These are phyloP conservation scores for Cydia splendana DNA, from an alignment of 1,140 invertebrate species.

Conservation along the genomic window DNA sequence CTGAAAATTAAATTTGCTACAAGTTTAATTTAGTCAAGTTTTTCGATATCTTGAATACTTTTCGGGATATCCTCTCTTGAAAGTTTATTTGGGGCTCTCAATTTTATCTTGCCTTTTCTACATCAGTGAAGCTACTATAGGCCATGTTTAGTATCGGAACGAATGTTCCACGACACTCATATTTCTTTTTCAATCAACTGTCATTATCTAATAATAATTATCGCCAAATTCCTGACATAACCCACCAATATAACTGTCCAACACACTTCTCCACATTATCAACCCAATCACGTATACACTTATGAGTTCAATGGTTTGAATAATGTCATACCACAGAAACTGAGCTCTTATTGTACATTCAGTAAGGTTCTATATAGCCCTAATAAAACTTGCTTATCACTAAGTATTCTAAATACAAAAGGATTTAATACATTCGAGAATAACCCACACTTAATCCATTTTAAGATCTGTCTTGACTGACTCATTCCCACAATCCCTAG, in stretches of 20 bases:
- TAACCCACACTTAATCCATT: background rate
- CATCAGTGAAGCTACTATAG: too few relatives aligned
- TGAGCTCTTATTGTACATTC: background rate
- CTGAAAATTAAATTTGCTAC: too few relatives aligned
- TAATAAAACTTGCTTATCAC: background rate
- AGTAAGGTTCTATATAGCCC: background rate
- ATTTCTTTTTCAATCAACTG: too few relatives aligned
- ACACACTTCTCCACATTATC: conserved; percentile 48
- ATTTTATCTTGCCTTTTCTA: too few relatives aligned
- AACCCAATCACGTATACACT: conserved; percentile 61
- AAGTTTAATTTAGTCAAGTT: too few relatives aligned
- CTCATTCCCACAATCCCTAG: background rate
- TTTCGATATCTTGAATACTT: too few relatives aligned
- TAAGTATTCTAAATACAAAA: background rate
- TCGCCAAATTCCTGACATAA: background rate
- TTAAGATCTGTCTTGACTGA: background rate
- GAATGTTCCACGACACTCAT: too few relatives aligned
- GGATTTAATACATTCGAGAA: background rate
- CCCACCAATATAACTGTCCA: conserved; percentile 2
- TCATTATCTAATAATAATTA: too few relatives aligned
- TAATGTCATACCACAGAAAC: background rate
- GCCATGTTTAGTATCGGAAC: too few relatives aligned
- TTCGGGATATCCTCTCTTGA: too few relatives aligned
- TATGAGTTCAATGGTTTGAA: background rate
- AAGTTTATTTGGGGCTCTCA: too few relatives aligned